Evolutionary conservation across 2,113 vertebrate genomes (phyloP).

Genomic region (Pygoscelis antarcticus): DNA sequence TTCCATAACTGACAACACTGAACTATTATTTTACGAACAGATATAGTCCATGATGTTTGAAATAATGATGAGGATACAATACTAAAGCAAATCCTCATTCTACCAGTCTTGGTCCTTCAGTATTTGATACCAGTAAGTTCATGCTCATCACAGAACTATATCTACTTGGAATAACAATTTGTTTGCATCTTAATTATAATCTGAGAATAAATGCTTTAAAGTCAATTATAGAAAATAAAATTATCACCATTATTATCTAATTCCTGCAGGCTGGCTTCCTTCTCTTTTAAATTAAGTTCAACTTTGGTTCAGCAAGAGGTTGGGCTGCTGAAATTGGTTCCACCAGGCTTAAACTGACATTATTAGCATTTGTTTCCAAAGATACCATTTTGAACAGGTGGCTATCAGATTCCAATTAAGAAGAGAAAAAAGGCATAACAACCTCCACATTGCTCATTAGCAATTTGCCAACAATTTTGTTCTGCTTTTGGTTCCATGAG

Average conservation of each 20-base stretch:
- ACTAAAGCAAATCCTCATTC: neutral
- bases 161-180: neutral
- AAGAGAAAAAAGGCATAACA: neutral
- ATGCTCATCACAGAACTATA: neutral
- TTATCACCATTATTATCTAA: neutral
- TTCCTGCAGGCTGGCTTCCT: neutral
- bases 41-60: neutral
- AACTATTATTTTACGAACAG: neutral
- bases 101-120: neutral
- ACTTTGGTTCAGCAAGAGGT: neutral
- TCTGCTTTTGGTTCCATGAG: neutral
- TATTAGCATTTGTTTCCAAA: conserved; percentile 24
- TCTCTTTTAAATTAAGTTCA: neutral
- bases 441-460: neutral
- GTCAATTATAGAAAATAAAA: neutral
- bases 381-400: conserved; percentile 10
- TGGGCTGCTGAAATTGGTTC: neutral
- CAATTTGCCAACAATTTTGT: conserved; percentile 17
- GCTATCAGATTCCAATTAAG: conserved; percentile 11
- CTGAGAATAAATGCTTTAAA: neutral
- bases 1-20: neutral
- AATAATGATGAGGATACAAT: neutral
- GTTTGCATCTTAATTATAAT: neutral
- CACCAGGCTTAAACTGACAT: neutral
- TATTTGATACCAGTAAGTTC: neutral